Conservation (phyloP, 2,888 invertebrate species). For the Melinaea marsaeus region DNA sequence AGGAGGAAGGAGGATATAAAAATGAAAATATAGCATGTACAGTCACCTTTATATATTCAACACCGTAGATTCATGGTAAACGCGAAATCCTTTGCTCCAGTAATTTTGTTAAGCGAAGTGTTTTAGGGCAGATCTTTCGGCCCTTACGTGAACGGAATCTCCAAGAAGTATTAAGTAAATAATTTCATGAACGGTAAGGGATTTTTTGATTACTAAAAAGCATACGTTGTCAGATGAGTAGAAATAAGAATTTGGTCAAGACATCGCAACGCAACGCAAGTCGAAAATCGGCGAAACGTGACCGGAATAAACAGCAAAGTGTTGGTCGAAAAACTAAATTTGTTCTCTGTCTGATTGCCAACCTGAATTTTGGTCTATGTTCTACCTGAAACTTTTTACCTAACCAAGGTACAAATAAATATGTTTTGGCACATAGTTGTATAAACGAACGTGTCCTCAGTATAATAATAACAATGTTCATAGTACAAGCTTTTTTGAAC, state of each 20-base stretch:
- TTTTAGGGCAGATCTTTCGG: slow-evolving; percentile 22
- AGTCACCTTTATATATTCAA: neutral
- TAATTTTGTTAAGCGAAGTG: slow-evolving; percentile 28
- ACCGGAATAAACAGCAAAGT: slow-evolving; percentile 38
- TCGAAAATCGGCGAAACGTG: slow-evolving; percentile 63
- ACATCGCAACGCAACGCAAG: slow-evolving; percentile 42
- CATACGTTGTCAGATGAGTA: slow-evolving; percentile 41
- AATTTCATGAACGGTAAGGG: slow-evolving; percentile 56
- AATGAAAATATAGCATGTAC: neutral
- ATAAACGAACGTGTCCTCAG: too few relatives aligned
- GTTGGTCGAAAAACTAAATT: slow-evolving; percentile 11
- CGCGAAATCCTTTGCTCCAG: slow-evolving; percentile 7
- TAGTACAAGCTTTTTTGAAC: too few relatives aligned
- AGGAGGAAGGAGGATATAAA: neutral
- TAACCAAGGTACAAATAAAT: too few relatives aligned
- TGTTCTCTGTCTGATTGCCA: neutral
- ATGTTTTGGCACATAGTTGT: too few relatives aligned
- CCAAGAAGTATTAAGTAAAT: slow-evolving; percentile 47
- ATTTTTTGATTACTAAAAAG: slow-evolving; percentile 45
- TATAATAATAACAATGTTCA: too few relatives aligned
- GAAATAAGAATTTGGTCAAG: slow-evolving; percentile 50
- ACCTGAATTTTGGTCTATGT: neutral
- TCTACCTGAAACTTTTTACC: too few relatives aligned
- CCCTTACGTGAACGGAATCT: slow-evolving; percentile 26
- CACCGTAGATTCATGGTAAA: slow-evolving; percentile 16